These are phyloP conservation scores for Choristoneura fumiferana DNA, from an alignment of 1,140 invertebrate genomes.

Conservation along the genomic window DNA sequence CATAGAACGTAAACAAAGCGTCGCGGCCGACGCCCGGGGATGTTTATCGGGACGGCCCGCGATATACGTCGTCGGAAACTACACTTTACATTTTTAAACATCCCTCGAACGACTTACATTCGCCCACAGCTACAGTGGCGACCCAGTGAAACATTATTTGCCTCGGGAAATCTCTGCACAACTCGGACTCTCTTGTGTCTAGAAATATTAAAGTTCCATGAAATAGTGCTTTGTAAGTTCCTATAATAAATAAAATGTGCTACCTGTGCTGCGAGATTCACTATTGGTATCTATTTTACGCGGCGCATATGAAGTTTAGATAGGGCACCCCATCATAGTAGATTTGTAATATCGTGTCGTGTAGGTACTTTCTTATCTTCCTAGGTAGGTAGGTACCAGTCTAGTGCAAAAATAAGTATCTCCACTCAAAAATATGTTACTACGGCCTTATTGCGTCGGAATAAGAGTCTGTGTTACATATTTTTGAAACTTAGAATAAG, in stretches of 20 bases:
- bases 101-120: slow-evolving; percentile 24
- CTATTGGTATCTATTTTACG: too few relatives aligned
- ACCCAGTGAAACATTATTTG: neutral
- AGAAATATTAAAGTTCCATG: slow-evolving; percentile 1
- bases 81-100: slow-evolving; percentile 60
- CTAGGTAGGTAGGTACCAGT: too few relatives aligned
- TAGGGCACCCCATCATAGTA: too few relatives aligned
- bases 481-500: too few relatives aligned
- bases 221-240: neutral
- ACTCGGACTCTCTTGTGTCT: neutral
- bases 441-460: too few relatives aligned
- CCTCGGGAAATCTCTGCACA: neutral
- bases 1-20: slow-evolving; percentile 44
- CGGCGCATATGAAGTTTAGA: too few relatives aligned
- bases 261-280: too few relatives aligned
- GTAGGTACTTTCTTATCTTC: too few relatives aligned
- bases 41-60: slow-evolving; percentile 50
- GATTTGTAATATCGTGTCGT: too few relatives aligned
- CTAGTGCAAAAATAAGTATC: too few relatives aligned
- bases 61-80: slow-evolving; percentile 43
- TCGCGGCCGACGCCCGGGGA: slow-evolving; percentile 43
- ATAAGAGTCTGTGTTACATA: too few relatives aligned
- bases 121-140: neutral
- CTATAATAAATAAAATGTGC: neutral
- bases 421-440: too few relatives aligned